A percentile compares a stretch with the other conserved stretches of the same genome.
phyloP scores from a whole-genome alignment of 2,888 invertebrate genomes.

The Cyrtodaria siliqua region DNA sequence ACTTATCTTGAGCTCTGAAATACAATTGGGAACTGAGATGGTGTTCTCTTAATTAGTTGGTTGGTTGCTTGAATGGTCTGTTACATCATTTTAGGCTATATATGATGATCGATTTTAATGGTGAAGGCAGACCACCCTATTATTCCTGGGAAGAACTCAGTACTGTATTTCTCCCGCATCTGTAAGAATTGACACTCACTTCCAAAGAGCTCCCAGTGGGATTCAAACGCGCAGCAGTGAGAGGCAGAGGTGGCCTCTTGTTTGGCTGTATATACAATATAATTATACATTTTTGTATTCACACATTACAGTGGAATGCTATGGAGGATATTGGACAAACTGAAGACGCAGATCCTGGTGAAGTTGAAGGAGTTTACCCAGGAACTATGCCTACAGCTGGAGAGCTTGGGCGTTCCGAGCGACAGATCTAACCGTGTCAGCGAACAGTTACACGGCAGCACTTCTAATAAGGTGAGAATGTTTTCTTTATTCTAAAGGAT shows the following conservation, averaged over 20 bases:
- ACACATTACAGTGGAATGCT: conserved; percentile 66
- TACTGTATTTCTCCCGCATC: background rate
- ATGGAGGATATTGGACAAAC: conserved; percentile 62
- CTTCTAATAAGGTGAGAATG: conserved; percentile 63
- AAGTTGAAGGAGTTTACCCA: conserved; percentile 43
- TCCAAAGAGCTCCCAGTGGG: too few species aligned
- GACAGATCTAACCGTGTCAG: conserved; percentile 45
- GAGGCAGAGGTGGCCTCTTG: background rate
- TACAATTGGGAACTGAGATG: too few species aligned
- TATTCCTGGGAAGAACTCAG: too few species aligned
- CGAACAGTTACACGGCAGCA: conserved; percentile 50
- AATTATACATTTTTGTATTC: background rate
- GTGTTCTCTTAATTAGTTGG: too few species aligned
- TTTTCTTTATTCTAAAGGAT: too few species aligned
- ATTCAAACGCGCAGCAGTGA: too few species aligned
- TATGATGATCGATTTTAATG: too few species aligned
- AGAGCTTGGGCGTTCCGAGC: conserved; percentile 28
- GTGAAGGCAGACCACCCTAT: too few species aligned
- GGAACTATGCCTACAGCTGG: conserved; percentile 47
- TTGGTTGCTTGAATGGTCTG: too few species aligned
- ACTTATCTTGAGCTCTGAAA: too few species aligned
- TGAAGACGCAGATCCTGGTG: conserved; percentile 32
- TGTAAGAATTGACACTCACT: too few species aligned
- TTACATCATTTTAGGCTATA: too few species aligned
- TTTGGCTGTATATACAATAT: background rate